Percentiles rank a stretch among this genome's conserved stretches.
Conservation (phyloP, 2,113 vertebrate genomes). For the Pithys albifrons region DNA sequence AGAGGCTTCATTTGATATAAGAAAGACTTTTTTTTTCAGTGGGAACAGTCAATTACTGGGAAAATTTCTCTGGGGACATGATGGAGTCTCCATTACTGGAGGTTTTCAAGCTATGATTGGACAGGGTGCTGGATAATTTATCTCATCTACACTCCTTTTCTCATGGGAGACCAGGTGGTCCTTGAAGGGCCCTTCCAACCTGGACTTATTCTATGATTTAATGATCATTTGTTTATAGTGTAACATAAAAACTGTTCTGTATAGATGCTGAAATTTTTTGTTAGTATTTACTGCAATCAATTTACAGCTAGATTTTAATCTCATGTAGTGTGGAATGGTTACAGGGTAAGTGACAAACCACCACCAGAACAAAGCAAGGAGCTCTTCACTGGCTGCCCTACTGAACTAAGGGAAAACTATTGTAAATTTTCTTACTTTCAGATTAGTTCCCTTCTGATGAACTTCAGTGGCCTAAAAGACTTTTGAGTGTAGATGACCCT, state of each 20-base stretch:
- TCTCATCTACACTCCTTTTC: not conserved
- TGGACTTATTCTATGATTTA: not conserved
- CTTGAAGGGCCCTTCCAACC: not conserved
- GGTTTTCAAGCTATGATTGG: not conserved
- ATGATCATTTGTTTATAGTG: not conserved
- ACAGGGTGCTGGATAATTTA: not conserved
- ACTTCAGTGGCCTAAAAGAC: not conserved
- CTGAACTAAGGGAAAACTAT: not conserved
- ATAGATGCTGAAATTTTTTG: not conserved
- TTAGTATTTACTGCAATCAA: not conserved
- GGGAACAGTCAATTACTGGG: not conserved
- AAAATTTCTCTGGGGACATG: not conserved
- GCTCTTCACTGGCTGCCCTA: not conserved
- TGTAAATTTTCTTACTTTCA: not conserved
- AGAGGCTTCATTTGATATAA: not conserved
- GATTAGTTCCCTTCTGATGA: not conserved
- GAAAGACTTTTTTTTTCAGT: not conserved
- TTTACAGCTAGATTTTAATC: not conserved
- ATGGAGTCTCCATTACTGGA: not conserved
- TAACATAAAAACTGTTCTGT: not conserved
- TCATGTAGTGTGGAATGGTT: not conserved
- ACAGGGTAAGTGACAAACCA: not conserved
- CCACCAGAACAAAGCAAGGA: not conserved
- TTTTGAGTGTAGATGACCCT: not conserved
- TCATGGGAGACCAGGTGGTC: not conserved